Evolutionary conservation across 2,797 vertebrate genomes (phyloP).

Genomic region (Sciurus carolinensis): DNA sequence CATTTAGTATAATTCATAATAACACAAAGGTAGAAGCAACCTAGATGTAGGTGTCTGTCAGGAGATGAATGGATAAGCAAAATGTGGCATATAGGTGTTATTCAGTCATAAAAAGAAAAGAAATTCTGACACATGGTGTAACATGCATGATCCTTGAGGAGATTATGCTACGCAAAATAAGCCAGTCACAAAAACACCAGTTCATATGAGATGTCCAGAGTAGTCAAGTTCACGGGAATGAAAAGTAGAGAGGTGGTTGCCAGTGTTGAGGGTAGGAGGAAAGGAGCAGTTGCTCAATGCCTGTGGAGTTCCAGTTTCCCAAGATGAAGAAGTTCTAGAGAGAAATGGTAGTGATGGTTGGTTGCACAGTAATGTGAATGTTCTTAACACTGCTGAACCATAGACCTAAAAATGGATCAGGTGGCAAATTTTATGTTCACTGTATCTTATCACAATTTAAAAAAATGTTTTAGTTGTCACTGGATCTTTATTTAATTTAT

Average conservation of each 20-base stretch:
- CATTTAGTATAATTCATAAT: background rate
- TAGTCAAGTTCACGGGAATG: background rate
- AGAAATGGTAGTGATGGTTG: background rate
- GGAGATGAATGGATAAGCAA: background rate
- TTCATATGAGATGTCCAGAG: fast-evolving
- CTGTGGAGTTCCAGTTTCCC: background rate
- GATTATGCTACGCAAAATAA: background rate
- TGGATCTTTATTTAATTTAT: too few relatives aligned
- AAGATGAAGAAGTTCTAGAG: background rate
- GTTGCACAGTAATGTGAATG: background rate
- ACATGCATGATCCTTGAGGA: background rate
- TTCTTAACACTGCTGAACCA: background rate
- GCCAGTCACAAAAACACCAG: background rate
- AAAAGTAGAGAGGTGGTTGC: background rate
- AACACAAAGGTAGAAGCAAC: background rate
- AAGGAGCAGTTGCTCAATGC: background rate
- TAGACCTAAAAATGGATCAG: too few relatives aligned
- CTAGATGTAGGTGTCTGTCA: background rate
- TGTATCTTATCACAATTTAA: background rate
- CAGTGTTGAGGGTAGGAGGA: fast-evolving
- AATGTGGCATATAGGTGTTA: background rate
- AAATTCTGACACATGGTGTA: background rate
- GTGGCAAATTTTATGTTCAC: background rate
- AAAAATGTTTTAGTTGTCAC: too few relatives aligned
- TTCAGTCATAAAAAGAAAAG: background rate